These are phyloP conservation scores for Drosophila nasuta DNA, from an alignment of 1,140 invertebrate species.

Conservation along the genomic window DNA sequence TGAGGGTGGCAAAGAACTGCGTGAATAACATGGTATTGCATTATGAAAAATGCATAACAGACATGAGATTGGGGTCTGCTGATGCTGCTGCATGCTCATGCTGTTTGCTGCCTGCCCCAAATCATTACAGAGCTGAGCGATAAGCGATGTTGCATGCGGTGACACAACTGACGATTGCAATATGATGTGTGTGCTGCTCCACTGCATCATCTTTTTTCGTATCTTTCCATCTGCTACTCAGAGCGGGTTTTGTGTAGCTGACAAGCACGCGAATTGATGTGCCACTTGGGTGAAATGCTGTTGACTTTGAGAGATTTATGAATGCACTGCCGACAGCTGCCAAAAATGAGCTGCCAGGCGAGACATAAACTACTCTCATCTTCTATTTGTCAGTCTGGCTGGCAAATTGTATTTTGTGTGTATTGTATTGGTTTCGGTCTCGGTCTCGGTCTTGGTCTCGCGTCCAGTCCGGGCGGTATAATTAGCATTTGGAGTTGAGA, in stretches of 20 bases:
- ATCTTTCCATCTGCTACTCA: not conserved
- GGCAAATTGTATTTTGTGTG: not conserved
- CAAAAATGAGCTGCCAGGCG: slow-evolving; percentile 72
- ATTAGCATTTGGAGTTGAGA: slow-evolving; percentile 54
- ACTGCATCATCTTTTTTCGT: slow-evolving; percentile 38
- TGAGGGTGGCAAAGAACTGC: not conserved
- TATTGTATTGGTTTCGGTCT: not conserved
- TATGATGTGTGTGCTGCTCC: slow-evolving; percentile 55
- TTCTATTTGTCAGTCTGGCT: not conserved
- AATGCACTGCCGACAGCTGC: slow-evolving; percentile 65
- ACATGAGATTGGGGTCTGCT: slow-evolving; percentile 32
- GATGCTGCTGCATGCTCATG: slow-evolving; percentile 29
- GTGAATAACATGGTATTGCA: slow-evolving; percentile 60
- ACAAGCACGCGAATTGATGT: slow-evolving; percentile 79
- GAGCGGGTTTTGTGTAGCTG: slow-evolving; percentile 17
- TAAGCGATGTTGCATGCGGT: slow-evolving; percentile 79
- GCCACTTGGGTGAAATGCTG: slow-evolving; percentile 74
- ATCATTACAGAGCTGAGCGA: slow-evolving; percentile 80
- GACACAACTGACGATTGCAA: slow-evolving; percentile 79
- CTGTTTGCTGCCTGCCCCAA: slow-evolving; percentile 37
- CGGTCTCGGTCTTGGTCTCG: too few relatives aligned
- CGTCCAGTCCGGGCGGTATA: slow-evolving; percentile 52
- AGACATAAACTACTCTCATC: not conserved
- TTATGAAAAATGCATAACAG: slow-evolving; percentile 78
- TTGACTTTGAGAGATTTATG: slow-evolving; percentile 82